Evolutionary conservation across 1,140 invertebrate species (phyloP), one percentile per base, ranked within the genome.

Genomic region (Hermatobates lingyangjiaoensis): DNA sequence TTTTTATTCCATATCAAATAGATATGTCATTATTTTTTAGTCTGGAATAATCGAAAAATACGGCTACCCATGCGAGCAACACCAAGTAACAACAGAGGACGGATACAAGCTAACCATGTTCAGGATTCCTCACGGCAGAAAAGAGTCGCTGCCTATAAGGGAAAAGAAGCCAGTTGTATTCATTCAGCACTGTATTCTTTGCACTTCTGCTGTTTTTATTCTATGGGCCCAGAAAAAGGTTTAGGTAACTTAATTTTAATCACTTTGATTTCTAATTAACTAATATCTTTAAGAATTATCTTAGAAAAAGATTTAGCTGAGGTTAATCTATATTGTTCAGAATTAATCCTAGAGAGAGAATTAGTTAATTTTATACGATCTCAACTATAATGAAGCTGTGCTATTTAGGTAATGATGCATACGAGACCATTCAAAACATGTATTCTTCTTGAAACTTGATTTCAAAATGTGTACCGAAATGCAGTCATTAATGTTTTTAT

Each of bases 131-230:
- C 59, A 66, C 34, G 66, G 66, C 14, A 48, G 30, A 66, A 62
- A 48, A 57, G 65, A 2, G 26, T 23, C 5, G 15, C 15, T 15
- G n/a, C 25, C 46, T 27, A n/a, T 25, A 15, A 57, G 4, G 52
- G 56, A 54, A 56, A 21, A 64, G 50, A 73, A 69, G 51, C 68
- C 68, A 2, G 72, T 73, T 0, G 67, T 76, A 3, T 69, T 73
- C 44, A 49, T 83, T 2, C 78, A 81, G 62, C 83, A 87, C 58
- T 83, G 83, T 7, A 60, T 86, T 0, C 61, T 83, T 0, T 69
- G 69, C 12, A 76, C 73, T 53, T 77, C 80, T 0, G 72, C 76
- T 1, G 73, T 76, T 57, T 87, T 74, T 72, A 56, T 84, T 12
- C 62, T 80, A 64, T 71, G 27, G 74, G 76, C 25, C 75, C 76